Conservation (phyloP, 1,140 invertebrate species). For the Neodiprion lecontei region DNA sequence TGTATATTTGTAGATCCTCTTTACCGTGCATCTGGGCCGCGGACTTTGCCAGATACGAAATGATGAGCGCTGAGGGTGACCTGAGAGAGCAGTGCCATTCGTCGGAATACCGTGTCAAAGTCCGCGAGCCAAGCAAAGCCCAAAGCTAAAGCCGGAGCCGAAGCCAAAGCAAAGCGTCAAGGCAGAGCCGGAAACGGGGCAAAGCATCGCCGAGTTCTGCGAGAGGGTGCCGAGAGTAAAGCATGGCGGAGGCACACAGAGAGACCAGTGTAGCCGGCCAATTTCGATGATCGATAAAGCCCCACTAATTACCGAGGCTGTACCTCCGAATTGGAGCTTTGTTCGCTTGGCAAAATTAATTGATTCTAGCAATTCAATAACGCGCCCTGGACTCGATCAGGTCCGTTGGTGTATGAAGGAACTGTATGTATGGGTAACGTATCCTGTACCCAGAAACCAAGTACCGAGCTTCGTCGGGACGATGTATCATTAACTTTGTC, state of each 20-base stretch:
- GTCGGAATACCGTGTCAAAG: neutral
- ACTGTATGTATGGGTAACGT: no score
- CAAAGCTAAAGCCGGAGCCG: neutral
- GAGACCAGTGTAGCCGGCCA: constrained; percentile 26
- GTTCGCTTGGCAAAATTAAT: constrained; percentile 51
- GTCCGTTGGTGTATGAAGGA: neutral
- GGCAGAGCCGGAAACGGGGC: no score
- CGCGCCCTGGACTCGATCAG: constrained; percentile 25
- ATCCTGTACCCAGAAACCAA: neutral
- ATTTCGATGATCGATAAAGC: constrained; percentile 57
- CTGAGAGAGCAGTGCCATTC: neutral
- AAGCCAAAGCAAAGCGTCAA: neutral
- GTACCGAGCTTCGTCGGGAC: neutral
- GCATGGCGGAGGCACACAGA: no score
- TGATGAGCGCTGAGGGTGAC: no score
- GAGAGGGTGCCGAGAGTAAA: neutral
- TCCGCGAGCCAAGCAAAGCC: no score
- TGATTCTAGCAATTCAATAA: constrained; percentile 54
- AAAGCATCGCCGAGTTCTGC: neutral
- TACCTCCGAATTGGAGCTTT: constrained; percentile 50
- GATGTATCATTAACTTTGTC: neutral
- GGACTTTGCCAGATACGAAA: no score
- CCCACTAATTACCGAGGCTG: constrained; percentile 24
- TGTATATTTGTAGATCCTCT: no score
- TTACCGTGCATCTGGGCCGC: no score